Evolutionary conservation across 1,140 invertebrate species (phyloP), one percentile per base, ranked within the genome.

Genomic region (Pachyrhynchus sulphureomaculatus): DNA sequence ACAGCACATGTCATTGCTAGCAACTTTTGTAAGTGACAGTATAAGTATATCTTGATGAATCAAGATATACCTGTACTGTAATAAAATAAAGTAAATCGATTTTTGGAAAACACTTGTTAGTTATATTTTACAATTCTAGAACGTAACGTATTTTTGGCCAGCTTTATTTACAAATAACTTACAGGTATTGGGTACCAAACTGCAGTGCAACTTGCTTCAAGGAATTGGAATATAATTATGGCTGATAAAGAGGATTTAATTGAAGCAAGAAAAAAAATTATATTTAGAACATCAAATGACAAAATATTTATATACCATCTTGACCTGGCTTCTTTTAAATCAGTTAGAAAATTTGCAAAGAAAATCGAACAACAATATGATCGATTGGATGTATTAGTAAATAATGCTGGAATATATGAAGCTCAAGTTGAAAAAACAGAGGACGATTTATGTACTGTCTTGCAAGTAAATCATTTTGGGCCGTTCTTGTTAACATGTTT

Each of bases 121-220:
- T n/a, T n/a, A n/a, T n/a, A n/a, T n/a, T n/a, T n/a, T n/a, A n/a
- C n/a, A n/a, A n/a, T n/a, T n/a, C n/a, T n/a, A n/a, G n/a, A n/a
- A n/a, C n/a, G n/a, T n/a, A n/a, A n/a, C n/a, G n/a, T n/a, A n/a
- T n/a, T n/a, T n/a, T n/a, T n/a, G n/a, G n/a, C n/a, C n/a, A n/a
- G n/a, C n/a, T n/a, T n/a, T n/a, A n/a, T n/a, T n/a, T n/a, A n/a
- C n/a, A n/a, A n/a, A n/a, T n/a, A n/a, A n/a, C n/a, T n/a, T n/a
- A n/a, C n/a, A n/a, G 95, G 95, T 0, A 95, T 98, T 68, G 95
- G 95, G 1, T 89, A 88, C 73, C 91, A 92, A 71, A 93, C 93
- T 0, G 90, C 93, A 0, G 79, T 83, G 52, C 86, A 91, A 62
- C 72, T 95, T 51, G 91, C 90, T 0, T 86, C 83, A 45, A 82